A percentile compares a stretch with the other conserved stretches of the same genome.
These are phyloP conservation scores for Polia nebulosa DNA, from an alignment of 2,888 invertebrate genomes.

Conservation along the genomic window DNA sequence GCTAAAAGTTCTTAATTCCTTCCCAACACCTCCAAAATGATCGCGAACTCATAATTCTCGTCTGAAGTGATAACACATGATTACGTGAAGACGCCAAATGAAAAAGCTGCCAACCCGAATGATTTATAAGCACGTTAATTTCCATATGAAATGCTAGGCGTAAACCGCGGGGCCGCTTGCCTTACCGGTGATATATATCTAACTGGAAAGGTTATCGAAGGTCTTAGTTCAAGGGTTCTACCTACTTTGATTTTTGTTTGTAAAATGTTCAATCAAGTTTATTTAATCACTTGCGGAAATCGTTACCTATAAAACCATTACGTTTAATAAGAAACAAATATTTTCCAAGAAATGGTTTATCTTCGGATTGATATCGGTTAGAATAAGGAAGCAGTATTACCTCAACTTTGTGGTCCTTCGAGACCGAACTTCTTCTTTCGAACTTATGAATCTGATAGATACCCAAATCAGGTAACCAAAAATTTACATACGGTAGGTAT, in stretches of 20 bases:
- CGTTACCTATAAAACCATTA: background rate
- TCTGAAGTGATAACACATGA: conserved; percentile 72
- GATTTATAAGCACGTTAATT: conserved; percentile 81
- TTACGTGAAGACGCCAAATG: conserved; percentile 73
- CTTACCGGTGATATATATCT: conserved; percentile 33
- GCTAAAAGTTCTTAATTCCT: conserved; percentile 29
- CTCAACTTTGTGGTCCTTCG: conserved; percentile 9
- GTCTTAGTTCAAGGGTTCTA: conserved; percentile 30
- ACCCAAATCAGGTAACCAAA: conserved; percentile 6
- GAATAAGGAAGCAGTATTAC: conserved; percentile 7
- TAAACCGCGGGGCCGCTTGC: conserved; percentile 33
- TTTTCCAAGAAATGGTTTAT: conserved; percentile 10
- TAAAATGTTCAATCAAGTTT: background rate
- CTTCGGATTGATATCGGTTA: background rate
- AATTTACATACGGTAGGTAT: background rate
- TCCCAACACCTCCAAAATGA: conserved; percentile 62
- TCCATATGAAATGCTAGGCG: conserved; percentile 71
- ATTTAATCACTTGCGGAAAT: background rate
- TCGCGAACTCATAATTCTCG: conserved; percentile 65
- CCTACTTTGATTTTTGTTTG: background rate
- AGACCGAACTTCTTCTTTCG: background rate
- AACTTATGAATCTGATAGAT: conserved; percentile 13
- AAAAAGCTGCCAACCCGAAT: conserved; percentile 75
- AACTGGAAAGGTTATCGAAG: conserved; percentile 31
- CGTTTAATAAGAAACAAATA: conserved; percentile 10